These are phyloP conservation scores for Acinonyx jubatus DNA, from an alignment of 2,113 vertebrate genomes.

Conservation along the genomic window DNA sequence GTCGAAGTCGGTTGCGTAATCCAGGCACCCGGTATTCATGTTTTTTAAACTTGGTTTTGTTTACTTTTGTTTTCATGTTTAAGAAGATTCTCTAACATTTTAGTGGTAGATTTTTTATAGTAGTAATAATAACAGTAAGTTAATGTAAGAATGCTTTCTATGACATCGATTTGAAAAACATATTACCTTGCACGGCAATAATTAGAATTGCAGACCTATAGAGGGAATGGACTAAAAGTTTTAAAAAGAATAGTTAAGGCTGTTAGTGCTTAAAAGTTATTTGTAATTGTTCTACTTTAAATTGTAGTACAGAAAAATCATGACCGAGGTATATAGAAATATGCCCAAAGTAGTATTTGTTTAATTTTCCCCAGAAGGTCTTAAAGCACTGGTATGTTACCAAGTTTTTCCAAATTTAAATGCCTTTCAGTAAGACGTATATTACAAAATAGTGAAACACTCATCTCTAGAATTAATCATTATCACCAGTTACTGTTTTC, in stretches of 20 bases:
- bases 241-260: background rate
- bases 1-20: too few species aligned
- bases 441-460: slow-evolving; percentile 34
- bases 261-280: slow-evolving; percentile 38
- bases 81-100: background rate
- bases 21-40: too few species aligned
- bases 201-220: background rate
- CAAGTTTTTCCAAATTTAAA: slow-evolving; percentile 39
- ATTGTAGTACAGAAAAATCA: background rate
- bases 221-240: background rate
- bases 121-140: background rate
- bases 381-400: slow-evolving; percentile 50
- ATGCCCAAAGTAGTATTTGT: slow-evolving; percentile 31
- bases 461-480: slow-evolving; percentile 58
- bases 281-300: slow-evolving; percentile 49
- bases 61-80: background rate
- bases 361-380: background rate
- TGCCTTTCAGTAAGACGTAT: slow-evolving; percentile 49
- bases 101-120: background rate
- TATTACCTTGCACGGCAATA: background rate
- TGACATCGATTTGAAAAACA: slow-evolving; percentile 33
- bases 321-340: background rate
- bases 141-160: background rate
- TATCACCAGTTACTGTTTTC: slow-evolving; percentile 51
- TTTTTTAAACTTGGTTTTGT: background rate